Base-by-base conservation (phyloP, 2,113 vertebrate genomes). In the Lipotes vexillifer region DNA sequence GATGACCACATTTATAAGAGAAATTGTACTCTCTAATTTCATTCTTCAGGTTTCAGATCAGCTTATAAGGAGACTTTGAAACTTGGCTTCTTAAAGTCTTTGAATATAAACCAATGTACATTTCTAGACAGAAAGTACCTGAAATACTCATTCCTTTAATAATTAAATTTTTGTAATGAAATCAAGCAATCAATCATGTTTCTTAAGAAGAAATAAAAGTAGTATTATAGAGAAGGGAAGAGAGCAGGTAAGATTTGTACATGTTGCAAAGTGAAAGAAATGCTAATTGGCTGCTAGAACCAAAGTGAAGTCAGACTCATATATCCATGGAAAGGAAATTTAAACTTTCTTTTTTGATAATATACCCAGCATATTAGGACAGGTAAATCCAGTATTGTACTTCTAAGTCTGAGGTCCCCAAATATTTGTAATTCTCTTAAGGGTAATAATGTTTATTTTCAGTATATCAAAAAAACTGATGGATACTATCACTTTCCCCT, bases 51-150 rank as follows among this genome's bases (percentile, higher is more conserved):
- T 80, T 95, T 97, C 91, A 95, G 68, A 96, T 84, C 74, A 75
- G 46, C 89, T 97, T 96, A 91, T 97, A 92, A 88, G 31, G 55
- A 97, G 29, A 92, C 92, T 97, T 97, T 98, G 93, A 97, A 97
- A 97, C 15, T 89, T 84, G 46, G 46, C 59, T 98, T 97, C 80
- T 93, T 94, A 92, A 93, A 84, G 59, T 72, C 89, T 97, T 97
- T 93, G 68, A 96, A 81, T 83, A 93, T 31, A 96, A 97, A 95
- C 46, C 74, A 94, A 96, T 94, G 93, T 97, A 72, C 68, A 94
- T 97, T 92, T 92, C 69, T 92, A 87, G 68, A 49, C 31, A 92
- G 74, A 92, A 96, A 93, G 41, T 90, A 95, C 25, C 69, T 96
- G 68, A 93, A 84, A 95, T n/a, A 96, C 83, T 89, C 93, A 78